These are phyloP conservation scores for Anticlea derivata DNA, from an alignment of 2,888 invertebrate genomes.

Conservation along the genomic window DNA sequence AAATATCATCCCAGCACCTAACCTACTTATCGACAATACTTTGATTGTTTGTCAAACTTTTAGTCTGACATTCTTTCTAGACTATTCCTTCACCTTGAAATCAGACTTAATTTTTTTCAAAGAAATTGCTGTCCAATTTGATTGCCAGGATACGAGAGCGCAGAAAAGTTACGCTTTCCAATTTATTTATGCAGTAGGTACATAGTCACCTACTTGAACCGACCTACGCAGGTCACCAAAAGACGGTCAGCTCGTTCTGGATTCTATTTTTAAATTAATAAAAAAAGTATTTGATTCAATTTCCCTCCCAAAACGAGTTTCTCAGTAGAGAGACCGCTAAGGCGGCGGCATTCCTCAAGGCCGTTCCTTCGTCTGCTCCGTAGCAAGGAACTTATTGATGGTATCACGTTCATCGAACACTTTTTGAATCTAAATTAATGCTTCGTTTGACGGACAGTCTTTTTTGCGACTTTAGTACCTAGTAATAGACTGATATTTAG, in stretches of 20 bases:
- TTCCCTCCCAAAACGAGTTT: slow-evolving; percentile 27
- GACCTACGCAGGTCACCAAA: background rate
- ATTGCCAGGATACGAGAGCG: no score
- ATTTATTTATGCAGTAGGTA: no score
- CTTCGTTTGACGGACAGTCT: slow-evolving; percentile 25
- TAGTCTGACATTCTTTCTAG: no score
- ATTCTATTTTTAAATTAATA: slow-evolving; percentile 9
- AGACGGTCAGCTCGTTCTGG: background rate
- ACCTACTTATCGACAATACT: no score
- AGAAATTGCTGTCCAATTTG: no score
- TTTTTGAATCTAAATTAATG: slow-evolving; percentile 45
- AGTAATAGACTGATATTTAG: background rate
- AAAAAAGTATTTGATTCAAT: slow-evolving; percentile 6
- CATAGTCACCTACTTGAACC: no score
- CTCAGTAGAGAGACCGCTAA: slow-evolving; percentile 16
- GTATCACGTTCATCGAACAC: slow-evolving; percentile 42
- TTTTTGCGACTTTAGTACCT: slow-evolving; percentile 25
- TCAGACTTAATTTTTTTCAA: no score
- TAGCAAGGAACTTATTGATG: slow-evolving; percentile 11
- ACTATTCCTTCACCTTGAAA: no score
- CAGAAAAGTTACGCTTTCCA: no score
- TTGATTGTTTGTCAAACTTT: no score
- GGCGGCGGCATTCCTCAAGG: slow-evolving; percentile 72
- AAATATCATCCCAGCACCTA: background rate
- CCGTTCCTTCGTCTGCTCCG: slow-evolving; percentile 62